Conservation (phyloP, 1,140 invertebrate genomes). For the Eupristina koningsbergeri region DNA sequence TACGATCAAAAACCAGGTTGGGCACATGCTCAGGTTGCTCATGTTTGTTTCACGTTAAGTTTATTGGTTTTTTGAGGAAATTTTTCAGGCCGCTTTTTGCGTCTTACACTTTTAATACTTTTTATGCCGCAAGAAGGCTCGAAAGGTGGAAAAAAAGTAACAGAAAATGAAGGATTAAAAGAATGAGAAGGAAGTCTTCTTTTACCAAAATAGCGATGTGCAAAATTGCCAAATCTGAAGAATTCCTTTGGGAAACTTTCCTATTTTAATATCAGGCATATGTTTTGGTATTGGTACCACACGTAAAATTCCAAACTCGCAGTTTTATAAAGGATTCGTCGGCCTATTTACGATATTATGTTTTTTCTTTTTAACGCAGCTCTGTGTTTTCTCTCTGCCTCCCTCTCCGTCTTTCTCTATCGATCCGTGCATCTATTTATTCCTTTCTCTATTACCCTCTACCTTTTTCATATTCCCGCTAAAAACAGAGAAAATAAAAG, state of each 20-base stretch:
- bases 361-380: conserved; percentile 29
- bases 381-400: neutral
- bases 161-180: neutral
- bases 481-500: conserved; percentile 12
- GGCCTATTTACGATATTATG: conserved; percentile 70
- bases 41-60: conserved; percentile 65
- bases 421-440: neutral
- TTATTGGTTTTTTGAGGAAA: conserved; percentile 66
- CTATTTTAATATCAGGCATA: conserved; percentile 68
- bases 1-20: conserved; percentile 51
- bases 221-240: conserved; percentile 51
- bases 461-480: neutral
- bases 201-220: conserved; percentile 44
- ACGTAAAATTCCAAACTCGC: conserved; percentile 71
- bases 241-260: conserved; percentile 71
- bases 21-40: conserved; percentile 33
- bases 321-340: conserved; percentile 69
- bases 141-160: neutral
- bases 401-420: neutral
- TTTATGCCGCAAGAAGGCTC: neutral
- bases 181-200: neutral
- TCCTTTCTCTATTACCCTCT: neutral
- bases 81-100: conserved; percentile 61
- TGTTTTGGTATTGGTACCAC: conserved; percentile 61
- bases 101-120: conserved; percentile 20